A percentile compares a stretch with the other conserved stretches of the same genome.
Conservation (phyloP, 2,797 vertebrate species). For the Sandelia bainsii region DNA sequence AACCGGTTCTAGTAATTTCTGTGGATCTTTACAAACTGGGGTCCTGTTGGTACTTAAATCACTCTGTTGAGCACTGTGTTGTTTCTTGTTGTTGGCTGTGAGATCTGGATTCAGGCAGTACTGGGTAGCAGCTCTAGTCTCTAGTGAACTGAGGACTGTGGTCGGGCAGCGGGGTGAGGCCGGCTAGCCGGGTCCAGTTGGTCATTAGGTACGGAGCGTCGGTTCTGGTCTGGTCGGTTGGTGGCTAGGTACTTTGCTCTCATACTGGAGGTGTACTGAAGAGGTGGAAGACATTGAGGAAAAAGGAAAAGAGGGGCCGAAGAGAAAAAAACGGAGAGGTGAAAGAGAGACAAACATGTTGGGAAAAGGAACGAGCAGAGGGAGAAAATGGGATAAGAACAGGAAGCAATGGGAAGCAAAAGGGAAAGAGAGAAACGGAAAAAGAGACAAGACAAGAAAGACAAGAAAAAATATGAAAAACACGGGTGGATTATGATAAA, state of each 20-base stretch:
- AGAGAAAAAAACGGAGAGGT: conserved; percentile 1
- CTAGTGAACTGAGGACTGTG: conserved; percentile 84
- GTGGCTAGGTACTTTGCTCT: conserved; percentile 98
- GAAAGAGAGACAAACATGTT: background rate
- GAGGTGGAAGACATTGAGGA: conserved; percentile 50
- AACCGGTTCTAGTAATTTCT: conserved; percentile 27
- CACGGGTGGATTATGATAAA: conserved; percentile 21
- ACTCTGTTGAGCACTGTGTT: conserved; percentile 20
- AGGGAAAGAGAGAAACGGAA: conserved; percentile 22
- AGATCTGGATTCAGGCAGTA: conserved; percentile 69
- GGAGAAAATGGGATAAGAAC: conserved; percentile 11
- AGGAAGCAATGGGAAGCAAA: conserved; percentile 27
- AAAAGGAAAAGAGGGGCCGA: background rate
- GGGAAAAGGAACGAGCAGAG: conserved; percentile 12
- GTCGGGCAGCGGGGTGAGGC: conserved; percentile 77
- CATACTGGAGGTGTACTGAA: conserved; percentile 98
- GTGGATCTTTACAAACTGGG: conserved; percentile 23
- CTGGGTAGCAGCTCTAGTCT: conserved; percentile 34
- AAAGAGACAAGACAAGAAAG: conserved; percentile 11
- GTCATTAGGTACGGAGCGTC: conserved; percentile 84
- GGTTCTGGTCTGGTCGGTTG: conserved; percentile 91
- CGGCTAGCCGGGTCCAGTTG: conserved; percentile 84
- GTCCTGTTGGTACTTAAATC: conserved; percentile 36
- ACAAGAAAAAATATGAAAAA: conserved; percentile 20
- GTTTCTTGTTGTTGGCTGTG: conserved; percentile 55